Conservation (phyloP, 2,888 invertebrate genomes). For the Meloe dianella region DNA sequence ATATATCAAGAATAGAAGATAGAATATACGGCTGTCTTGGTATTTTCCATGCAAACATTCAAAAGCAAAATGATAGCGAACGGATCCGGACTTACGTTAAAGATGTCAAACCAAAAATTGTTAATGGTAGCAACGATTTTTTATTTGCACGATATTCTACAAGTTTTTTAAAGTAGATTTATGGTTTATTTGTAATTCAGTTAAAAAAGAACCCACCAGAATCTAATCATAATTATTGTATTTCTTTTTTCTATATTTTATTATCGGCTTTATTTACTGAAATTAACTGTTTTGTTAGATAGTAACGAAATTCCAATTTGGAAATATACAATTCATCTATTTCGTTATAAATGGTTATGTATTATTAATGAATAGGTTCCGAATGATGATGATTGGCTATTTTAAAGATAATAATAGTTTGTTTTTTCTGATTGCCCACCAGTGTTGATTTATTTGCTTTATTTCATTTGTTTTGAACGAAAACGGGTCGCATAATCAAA, state of each 20-base stretch:
- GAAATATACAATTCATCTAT: too few relatives aligned
- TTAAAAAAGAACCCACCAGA: neutral
- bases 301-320: neutral
- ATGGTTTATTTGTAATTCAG: too few relatives aligned
- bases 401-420: neutral
- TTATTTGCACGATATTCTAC: neutral
- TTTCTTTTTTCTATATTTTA: too few relatives aligned
- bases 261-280: neutral
- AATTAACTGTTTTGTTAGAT: neutral
- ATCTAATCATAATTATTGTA: neutral
- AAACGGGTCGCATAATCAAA: neutral
- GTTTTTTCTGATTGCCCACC: neutral
- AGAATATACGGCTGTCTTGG: neutral
- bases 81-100: neutral
- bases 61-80: neutral
- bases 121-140: neutral
- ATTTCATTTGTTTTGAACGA: neutral
- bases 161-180: neutral
- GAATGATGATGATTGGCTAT: neutral
- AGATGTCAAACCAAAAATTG: neutral
- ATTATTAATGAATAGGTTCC: neutral
- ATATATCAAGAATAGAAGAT: neutral
- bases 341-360: too few relatives aligned
- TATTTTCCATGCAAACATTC: neutral
- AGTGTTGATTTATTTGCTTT: neutral